A percentile compares a stretch with the other conserved stretches of the same genome.
Evolutionary conservation across 2,797 vertebrate species (phyloP).

Genomic region (Petrocephalus sullivani): DNA sequence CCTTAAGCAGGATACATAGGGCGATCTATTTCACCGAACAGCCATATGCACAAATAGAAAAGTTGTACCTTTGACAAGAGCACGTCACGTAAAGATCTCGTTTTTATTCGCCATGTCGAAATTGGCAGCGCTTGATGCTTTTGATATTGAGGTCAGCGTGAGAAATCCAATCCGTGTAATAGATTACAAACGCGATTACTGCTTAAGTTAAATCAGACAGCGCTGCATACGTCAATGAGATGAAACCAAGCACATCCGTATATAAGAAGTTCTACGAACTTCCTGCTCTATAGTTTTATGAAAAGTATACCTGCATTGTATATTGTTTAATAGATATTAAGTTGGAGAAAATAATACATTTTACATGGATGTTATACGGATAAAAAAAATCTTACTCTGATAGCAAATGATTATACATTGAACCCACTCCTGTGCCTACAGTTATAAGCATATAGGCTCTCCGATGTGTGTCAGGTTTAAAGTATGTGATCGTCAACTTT

Average conservation of each 20-base stretch:
- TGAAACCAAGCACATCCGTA: neutral
- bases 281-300: neutral
- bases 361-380: neutral
- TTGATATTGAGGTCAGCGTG: neutral
- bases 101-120: neutral
- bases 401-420: neutral
- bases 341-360: neutral
- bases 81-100: neutral
- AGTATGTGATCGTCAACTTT: neutral
- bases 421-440: neutral
- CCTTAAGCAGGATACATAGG: neutral
- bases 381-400: neutral
- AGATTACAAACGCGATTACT: neutral
- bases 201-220: neutral
- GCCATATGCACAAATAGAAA: neutral
- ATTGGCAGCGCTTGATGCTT: neutral
- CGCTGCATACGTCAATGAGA: neutral
- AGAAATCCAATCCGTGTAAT: neutral
- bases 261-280: neutral
- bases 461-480: neutral
- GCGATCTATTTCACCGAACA: neutral
- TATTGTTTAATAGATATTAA: neutral
- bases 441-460: neutral
- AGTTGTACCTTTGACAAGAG: neutral
- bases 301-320: neutral